A percentile compares a stretch with the other conserved stretches of the same genome.
These are phyloP conservation scores for Propsilocerus akamusi DNA, from an alignment of 1,140 invertebrate species.

Conservation along the genomic window DNA sequence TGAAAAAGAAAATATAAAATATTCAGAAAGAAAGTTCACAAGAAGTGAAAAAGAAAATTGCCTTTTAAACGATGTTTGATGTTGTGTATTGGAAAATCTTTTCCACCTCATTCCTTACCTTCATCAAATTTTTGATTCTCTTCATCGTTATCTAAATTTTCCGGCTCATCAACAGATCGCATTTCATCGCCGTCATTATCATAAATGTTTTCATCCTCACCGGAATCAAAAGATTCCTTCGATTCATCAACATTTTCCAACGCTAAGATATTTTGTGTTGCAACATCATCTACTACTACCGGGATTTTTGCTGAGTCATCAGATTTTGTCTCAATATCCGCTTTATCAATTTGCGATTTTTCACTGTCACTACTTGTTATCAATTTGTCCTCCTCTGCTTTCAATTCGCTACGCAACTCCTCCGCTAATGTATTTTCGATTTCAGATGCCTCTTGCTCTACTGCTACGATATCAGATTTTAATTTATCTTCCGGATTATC, in stretches of 20 bases:
- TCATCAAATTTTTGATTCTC: not conserved
- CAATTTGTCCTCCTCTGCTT: not conserved
- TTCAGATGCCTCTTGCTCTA: not conserved
- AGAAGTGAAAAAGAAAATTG: not conserved
- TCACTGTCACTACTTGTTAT: not conserved
- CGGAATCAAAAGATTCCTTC: not conserved
- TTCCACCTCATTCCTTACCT: not conserved
- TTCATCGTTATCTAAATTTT: not conserved
- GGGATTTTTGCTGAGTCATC: not conserved
- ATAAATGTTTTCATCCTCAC: not conserved
- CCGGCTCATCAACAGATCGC: not conserved
- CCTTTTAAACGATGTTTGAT: not conserved
- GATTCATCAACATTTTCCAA: not conserved
- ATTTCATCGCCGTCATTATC: not conserved
- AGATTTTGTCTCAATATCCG: not conserved
- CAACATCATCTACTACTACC: not conserved
- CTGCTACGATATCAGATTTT: not conserved
- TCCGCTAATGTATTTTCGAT: too few species aligned
- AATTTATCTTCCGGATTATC: not conserved
- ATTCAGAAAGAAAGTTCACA: not conserved
- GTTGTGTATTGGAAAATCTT: too few species aligned
- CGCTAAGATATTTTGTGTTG: too few species aligned
- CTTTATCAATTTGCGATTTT: not conserved
- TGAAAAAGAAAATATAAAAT: not conserved
- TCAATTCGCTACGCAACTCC: too few species aligned